Evolutionary conservation across 2,797 vertebrate species (phyloP).

Genomic region (Dermochelys coriacea): DNA sequence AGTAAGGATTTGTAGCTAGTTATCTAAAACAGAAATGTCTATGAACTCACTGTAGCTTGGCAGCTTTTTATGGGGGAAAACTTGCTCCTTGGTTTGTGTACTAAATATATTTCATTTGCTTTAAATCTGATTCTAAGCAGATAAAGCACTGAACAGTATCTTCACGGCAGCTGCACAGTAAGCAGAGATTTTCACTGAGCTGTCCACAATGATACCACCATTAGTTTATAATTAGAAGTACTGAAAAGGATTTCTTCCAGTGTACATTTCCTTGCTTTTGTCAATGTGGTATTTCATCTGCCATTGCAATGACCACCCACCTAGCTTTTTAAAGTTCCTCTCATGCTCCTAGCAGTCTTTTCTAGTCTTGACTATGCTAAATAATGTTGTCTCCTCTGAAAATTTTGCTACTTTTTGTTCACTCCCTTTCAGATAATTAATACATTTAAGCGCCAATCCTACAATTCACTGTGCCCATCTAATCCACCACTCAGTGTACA

Average conservation of each 20-base stretch:
- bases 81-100: background rate
- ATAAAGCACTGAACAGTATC: background rate
- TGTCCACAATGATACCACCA: background rate
- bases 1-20: constrained; percentile 8
- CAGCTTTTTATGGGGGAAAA: background rate
- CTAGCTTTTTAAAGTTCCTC: background rate
- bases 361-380: background rate
- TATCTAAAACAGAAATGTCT: background rate
- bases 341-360: background rate
- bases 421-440: background rate
- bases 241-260: background rate
- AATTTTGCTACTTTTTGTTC: background rate
- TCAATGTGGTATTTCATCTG: background rate
- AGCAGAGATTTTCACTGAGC: background rate
- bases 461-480: background rate
- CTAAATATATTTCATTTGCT: background rate
- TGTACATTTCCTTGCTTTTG: background rate
- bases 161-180: background rate
- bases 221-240: background rate
- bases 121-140: background rate
- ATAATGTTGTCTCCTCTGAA: background rate
- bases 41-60: background rate
- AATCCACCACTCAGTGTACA: background rate
- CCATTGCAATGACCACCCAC: background rate
- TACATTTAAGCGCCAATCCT: background rate